Conservation (phyloP, 2,113 vertebrate species). For the Cichladusa arquata region DNA sequence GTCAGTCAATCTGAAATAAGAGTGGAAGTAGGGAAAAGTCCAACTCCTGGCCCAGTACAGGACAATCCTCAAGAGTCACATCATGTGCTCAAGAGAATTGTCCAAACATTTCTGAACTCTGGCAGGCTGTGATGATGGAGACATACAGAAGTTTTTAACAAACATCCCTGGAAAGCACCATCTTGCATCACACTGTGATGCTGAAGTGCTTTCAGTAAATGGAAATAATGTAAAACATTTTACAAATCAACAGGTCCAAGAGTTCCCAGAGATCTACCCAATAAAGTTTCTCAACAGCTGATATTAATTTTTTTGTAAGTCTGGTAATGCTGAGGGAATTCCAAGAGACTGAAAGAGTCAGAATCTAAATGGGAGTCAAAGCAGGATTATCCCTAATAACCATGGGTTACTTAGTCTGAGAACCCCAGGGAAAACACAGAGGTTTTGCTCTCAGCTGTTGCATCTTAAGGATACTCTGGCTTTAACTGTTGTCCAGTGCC, state of each 20-base stretch:
- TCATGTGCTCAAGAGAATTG: neutral
- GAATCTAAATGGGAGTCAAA: neutral
- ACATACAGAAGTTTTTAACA: neutral
- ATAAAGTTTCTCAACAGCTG: neutral
- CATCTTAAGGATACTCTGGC: neutral
- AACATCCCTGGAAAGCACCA: neutral
- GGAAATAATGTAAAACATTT: neutral
- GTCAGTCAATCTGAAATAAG: neutral
- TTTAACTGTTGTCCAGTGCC: neutral
- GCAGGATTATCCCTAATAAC: neutral
- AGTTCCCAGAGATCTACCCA: neutral
- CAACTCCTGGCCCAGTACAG: neutral
- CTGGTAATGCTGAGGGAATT: neutral
- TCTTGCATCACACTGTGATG: neutral
- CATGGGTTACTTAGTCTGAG: neutral
- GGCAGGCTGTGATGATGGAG: neutral
- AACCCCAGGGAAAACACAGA: neutral
- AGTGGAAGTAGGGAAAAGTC: neutral
- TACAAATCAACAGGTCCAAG: neutral
- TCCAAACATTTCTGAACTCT: neutral
- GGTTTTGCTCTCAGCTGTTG: neutral
- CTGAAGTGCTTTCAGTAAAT: neutral
- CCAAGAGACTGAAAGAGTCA: slow-evolving; percentile 4
- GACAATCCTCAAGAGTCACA: neutral
- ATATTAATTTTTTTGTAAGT: neutral